Conservation (phyloP, 2,797 vertebrate genomes). For the Antrozous pallidus region DNA sequence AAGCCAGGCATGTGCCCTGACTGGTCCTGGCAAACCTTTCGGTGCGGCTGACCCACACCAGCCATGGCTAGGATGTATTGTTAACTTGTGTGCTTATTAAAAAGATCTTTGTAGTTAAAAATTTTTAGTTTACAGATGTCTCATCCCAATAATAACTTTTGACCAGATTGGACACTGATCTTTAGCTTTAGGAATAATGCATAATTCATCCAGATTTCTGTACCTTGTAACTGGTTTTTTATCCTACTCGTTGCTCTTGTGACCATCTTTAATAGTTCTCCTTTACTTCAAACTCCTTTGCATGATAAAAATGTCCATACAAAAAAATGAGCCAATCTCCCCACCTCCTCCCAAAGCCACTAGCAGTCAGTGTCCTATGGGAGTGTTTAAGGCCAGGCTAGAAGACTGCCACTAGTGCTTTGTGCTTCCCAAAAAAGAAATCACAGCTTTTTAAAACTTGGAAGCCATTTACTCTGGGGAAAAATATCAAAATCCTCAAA, state of each 20-base stretch:
- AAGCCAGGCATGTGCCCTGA: background rate
- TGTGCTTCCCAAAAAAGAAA: slow-evolving; percentile 4
- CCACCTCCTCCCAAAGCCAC: background rate
- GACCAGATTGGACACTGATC: background rate
- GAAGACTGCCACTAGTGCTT: slow-evolving; percentile 1
- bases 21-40: background rate
- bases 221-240: background rate
- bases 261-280: background rate
- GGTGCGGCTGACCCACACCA: background rate
- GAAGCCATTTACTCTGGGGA: background rate
- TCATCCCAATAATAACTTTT: background rate
- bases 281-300: background rate
- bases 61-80: background rate
- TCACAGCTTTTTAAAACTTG: background rate
- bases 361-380: background rate
- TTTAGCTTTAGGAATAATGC: background rate
- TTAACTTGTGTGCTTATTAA: slow-evolving; percentile 2
- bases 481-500: background rate
- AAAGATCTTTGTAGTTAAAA: background rate
- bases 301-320: background rate
- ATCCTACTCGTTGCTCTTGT: background rate
- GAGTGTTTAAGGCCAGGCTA: background rate
- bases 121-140: background rate
- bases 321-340: background rate
- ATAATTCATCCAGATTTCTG: background rate